These are phyloP conservation scores for Acanthosepion esculentum DNA, from an alignment of 2,888 invertebrate genomes.

Conservation along the genomic window DNA sequence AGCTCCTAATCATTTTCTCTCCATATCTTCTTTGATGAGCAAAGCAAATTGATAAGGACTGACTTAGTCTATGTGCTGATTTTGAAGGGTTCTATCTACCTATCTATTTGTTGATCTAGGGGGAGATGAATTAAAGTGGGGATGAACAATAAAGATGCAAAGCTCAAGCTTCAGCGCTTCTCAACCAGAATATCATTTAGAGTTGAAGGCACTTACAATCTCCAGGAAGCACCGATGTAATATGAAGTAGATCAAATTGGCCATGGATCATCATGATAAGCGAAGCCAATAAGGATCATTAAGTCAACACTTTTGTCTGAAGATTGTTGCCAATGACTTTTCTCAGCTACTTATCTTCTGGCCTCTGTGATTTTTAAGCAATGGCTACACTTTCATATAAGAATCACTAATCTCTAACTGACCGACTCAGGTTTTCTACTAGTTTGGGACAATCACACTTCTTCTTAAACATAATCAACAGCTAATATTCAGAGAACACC, in stretches of 20 bases:
- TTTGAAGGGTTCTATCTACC: slow-evolving; percentile 8
- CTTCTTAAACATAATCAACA: background rate
- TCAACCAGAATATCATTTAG: background rate
- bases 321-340: background rate
- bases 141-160: slow-evolving; percentile 9
- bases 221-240: background rate
- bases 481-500: background rate
- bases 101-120: background rate
- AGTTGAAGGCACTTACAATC: background rate
- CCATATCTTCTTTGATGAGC: slow-evolving; percentile 33
- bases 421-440: background rate
- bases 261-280: slow-evolving; percentile 1
- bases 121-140: background rate
- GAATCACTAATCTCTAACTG: background rate
- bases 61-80: background rate
- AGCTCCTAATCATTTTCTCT: slow-evolving; percentile 33
- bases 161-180: background rate
- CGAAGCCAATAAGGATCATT: background rate
- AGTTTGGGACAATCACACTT: background rate
- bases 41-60: slow-evolving; percentile 21
- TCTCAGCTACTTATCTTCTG: background rate
- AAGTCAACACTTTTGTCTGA: slow-evolving; percentile 33
- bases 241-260: slow-evolving; percentile 33
- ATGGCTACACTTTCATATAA: background rate
- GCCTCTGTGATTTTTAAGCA: slow-evolving; percentile 21